A percentile compares a stretch with the other conserved stretches of the same genome.
Conservation (phyloP, 2,797 vertebrate genomes). For the Leptodactylus fallax region DNA sequence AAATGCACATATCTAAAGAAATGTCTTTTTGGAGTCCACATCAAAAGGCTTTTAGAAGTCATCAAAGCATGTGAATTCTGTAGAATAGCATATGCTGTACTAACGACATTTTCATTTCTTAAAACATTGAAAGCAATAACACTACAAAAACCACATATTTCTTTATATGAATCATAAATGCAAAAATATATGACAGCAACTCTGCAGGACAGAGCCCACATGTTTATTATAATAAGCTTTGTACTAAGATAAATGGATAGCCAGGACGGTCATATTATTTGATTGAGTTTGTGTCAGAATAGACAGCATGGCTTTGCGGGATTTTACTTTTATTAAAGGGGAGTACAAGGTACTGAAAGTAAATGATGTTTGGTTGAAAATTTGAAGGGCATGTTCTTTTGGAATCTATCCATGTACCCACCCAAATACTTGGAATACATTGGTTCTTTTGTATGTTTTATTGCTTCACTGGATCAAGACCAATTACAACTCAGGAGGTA, state of each 20-base stretch:
- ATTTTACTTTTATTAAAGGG: conserved; percentile 15
- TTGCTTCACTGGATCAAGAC: neutral
- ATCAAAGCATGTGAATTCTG: conserved; percentile 75
- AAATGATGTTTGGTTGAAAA: neutral
- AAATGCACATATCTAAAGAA: conserved; percentile 79
- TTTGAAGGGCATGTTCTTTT: neutral
- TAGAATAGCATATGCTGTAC: conserved; percentile 69
- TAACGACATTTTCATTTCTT: conserved; percentile 73
- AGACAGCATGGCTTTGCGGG: neutral
- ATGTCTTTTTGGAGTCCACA: conserved; percentile 76
- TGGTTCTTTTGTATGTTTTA: conserved; percentile 6
- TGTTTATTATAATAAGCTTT: conserved; percentile 49
- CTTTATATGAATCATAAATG: conserved; percentile 63
- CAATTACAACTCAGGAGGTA: neutral
- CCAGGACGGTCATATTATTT: conserved; percentile 13
- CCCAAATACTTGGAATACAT: neutral
- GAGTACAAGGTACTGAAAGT: neutral
- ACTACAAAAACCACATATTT: conserved; percentile 64
- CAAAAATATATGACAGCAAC: conserved; percentile 54
- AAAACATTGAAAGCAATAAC: conserved; percentile 64
- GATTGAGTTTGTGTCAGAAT: conserved; percentile 7
- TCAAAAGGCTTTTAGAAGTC: conserved; percentile 83
- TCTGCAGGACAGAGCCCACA: conserved; percentile 26
- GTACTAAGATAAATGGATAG: conserved; percentile 37
- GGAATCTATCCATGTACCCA: neutral